Percentiles rank a stretch among this genome's conserved stretches.
Evolutionary conservation across 2,888 invertebrate species (phyloP).

Genomic region (Drosophila austrosaltans): DNA sequence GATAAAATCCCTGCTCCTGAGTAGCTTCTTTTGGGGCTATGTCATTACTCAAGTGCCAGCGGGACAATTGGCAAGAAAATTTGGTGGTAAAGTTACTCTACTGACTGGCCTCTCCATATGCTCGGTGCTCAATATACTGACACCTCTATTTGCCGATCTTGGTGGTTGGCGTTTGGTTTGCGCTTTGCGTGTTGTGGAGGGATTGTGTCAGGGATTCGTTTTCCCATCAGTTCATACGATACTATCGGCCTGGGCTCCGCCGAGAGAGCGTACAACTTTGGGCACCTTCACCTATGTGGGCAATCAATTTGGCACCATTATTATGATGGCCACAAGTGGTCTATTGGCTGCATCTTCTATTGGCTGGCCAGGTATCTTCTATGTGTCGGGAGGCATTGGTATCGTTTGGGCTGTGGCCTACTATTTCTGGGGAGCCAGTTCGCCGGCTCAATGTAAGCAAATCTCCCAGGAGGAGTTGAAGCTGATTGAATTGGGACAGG

Average conservation of each 20-base stretch:
- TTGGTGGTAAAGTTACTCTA: slow-evolving; percentile 88
- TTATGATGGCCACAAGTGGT: slow-evolving; percentile 90
- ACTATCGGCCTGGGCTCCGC: slow-evolving; percentile 89
- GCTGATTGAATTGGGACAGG: slow-evolving; percentile 87
- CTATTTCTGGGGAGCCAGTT: slow-evolving; percentile 87
- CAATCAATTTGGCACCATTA: slow-evolving; percentile 90
- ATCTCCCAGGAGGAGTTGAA: slow-evolving; percentile 87
- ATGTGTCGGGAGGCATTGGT: slow-evolving; percentile 88
- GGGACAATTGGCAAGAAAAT: slow-evolving; percentile 88
- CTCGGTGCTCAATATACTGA: slow-evolving; percentile 87
- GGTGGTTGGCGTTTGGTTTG: slow-evolving; percentile 87
- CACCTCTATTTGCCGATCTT: slow-evolving; percentile 88
- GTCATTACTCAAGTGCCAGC: slow-evolving; percentile 87
- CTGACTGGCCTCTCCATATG: slow-evolving; percentile 86
- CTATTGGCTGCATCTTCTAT: slow-evolving; percentile 87
- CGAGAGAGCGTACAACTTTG: slow-evolving; percentile 87
- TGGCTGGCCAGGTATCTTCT: slow-evolving; percentile 92
- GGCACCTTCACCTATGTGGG: slow-evolving; percentile 89
- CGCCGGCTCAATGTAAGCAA: slow-evolving; percentile 86
- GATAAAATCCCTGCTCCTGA: slow-evolving; percentile 86
- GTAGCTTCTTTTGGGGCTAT: slow-evolving; percentile 89
- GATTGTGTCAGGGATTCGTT: slow-evolving; percentile 88
- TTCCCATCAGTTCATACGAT: slow-evolving; percentile 88
- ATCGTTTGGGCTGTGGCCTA: slow-evolving; percentile 86
- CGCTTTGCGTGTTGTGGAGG: slow-evolving; percentile 87